Evolutionary conservation across 2,113 vertebrate species (phyloP).

Genomic region (Atlantisia rogersi): DNA sequence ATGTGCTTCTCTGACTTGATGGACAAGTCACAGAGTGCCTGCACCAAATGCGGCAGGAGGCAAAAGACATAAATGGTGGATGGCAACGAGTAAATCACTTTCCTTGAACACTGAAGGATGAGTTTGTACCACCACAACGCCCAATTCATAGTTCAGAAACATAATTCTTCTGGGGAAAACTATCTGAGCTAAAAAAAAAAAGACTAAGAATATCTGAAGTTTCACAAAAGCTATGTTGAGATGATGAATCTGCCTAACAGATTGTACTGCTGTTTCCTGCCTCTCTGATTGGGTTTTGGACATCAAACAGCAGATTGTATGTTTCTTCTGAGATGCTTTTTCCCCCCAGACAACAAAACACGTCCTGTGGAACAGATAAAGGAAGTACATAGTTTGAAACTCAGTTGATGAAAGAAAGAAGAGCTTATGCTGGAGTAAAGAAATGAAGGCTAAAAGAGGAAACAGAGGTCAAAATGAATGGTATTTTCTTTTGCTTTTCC

Average conservation of each 20-base stretch:
- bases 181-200: background rate
- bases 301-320: background rate
- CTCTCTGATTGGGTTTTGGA: background rate
- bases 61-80: background rate
- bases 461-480: background rate
- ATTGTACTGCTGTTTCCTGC: background rate
- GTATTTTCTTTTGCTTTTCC: background rate
- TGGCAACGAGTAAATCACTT: background rate
- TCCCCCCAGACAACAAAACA: background rate
- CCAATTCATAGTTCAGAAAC: background rate
- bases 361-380: background rate
- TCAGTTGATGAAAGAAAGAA: background rate
- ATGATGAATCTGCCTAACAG: background rate
- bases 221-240: background rate
- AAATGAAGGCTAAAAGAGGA: background rate
- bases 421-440: background rate
- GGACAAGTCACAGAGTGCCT: background rate
- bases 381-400: background rate
- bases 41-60: background rate
- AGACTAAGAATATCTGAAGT: background rate
- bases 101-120: background rate
- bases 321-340: background rate
- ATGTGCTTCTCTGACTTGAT: background rate
- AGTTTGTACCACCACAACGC: background rate
- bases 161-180: background rate